phyloP scores from a whole-genome alignment of 2,888 invertebrate genomes.

The Epinotia demarniana region DNA sequence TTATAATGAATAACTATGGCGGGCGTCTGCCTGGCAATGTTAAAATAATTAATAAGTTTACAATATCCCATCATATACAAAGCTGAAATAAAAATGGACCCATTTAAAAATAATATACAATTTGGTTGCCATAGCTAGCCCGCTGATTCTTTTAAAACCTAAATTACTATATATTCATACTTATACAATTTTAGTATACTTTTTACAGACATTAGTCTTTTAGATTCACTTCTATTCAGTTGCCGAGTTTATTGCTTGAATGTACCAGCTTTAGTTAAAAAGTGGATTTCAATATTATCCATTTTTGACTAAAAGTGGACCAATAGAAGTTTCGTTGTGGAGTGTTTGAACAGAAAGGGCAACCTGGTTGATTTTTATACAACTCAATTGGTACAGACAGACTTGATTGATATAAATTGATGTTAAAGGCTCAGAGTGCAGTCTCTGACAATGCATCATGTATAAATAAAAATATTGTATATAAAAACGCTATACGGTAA shows the following conservation, averaged over 20 bases:
- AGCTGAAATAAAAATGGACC: conserved; percentile 39
- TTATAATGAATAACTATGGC: conserved; percentile 60
- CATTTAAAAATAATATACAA: conserved; percentile 42
- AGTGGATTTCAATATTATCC: neutral
- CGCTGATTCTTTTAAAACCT: conserved; percentile 59
- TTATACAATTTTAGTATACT: conserved; percentile 63
- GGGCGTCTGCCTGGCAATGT: conserved; percentile 48
- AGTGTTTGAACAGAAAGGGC: conserved; percentile 30
- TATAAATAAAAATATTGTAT: conserved; percentile 26
- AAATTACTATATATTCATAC: conserved; percentile 62
- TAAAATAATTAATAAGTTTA: conserved; percentile 22
- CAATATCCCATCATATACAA: conserved; percentile 27
- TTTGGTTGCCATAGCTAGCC: conserved; percentile 49
- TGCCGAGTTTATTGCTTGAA: conserved; percentile 14
- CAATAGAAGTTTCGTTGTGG: conserved; percentile 36
- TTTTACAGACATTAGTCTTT: conserved; percentile 70
- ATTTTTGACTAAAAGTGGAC: conserved; percentile 1
- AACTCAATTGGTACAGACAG: conserved; percentile 63
- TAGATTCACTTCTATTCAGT: conserved; percentile 51
- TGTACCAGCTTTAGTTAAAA: neutral
- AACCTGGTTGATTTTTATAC: conserved; percentile 53
- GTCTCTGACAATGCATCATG: conserved; percentile 15
- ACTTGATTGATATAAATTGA: conserved; percentile 74
- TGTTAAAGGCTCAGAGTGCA: conserved; percentile 47
- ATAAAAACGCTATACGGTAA: conserved; percentile 29